Conservation (phyloP, 1,140 invertebrate genomes). For the Pachypsylla venusta region DNA sequence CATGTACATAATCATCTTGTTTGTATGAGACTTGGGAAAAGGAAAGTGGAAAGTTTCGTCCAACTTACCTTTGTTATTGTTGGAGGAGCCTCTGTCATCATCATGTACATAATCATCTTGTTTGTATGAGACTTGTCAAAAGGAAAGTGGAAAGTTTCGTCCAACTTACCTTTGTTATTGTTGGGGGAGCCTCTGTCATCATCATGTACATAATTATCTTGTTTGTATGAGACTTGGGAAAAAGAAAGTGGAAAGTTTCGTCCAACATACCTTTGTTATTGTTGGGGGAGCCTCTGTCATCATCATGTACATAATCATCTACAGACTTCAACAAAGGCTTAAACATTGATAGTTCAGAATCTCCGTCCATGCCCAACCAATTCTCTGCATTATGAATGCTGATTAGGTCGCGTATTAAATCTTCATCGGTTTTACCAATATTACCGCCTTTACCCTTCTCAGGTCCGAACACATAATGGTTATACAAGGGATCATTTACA, state of each 20-base stretch:
- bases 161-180: slow-evolving; percentile 14
- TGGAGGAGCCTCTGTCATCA: slow-evolving; percentile 20
- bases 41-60: too few species aligned
- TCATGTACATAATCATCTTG: slow-evolving; percentile 28
- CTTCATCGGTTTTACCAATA: slow-evolving; percentile 78
- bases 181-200: slow-evolving; percentile 20
- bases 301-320: slow-evolving; percentile 27
- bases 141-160: too few species aligned
- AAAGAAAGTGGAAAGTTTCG: too few species aligned
- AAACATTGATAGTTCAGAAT: slow-evolving; percentile 63
- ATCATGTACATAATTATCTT: slow-evolving; percentile 27
- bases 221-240: too few species aligned
- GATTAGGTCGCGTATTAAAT: slow-evolving; percentile 76
- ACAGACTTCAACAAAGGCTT: slow-evolving; percentile 31
- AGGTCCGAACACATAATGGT: slow-evolving; percentile 79
- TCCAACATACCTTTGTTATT: slow-evolving; percentile 13
- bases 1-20: slow-evolving; percentile 22
- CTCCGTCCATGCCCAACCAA: slow-evolving; percentile 80
- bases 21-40: too few species aligned
- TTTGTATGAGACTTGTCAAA: too few species aligned
- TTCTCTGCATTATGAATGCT: slow-evolving; percentile 85
- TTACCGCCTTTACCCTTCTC: slow-evolving; percentile 83
- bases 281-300: slow-evolving; percentile 19
- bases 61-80: slow-evolving; percentile 14
- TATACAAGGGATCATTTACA: slow-evolving; percentile 92